Percentiles rank a stretch among this genome's conserved stretches.
Conservation (phyloP, 2,797 vertebrate species). For the Amazona ochrocephala region DNA sequence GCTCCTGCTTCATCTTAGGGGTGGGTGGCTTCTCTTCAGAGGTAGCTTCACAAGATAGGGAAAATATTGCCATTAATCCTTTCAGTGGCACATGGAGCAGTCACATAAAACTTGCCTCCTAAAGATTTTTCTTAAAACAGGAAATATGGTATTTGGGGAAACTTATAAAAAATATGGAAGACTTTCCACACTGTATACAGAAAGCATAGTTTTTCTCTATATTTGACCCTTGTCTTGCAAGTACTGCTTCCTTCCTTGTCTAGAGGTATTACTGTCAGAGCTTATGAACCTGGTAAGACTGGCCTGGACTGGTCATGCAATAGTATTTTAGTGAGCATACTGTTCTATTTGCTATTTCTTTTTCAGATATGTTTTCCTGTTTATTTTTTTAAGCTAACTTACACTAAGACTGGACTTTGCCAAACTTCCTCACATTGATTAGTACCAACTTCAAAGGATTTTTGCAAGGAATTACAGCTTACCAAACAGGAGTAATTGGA, state of each 20-base stretch:
- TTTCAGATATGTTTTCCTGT: not conserved
- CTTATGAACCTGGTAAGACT: not conserved
- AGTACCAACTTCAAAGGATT: not conserved
- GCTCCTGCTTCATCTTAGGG: not conserved
- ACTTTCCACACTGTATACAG: not conserved
- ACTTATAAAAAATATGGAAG: not conserved
- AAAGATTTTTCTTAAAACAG: not conserved
- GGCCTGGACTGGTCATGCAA: not conserved
- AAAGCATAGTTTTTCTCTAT: not conserved
- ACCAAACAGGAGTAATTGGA: not conserved
- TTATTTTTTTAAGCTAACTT: not conserved
- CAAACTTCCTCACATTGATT: not conserved
- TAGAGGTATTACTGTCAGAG: not conserved
- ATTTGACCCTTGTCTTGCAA: not conserved
- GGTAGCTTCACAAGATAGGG: not conserved
- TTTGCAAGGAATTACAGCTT: not conserved
- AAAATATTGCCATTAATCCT: not conserved
- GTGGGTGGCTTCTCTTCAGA: not conserved
- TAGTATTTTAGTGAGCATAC: not conserved
- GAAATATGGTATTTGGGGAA: not conserved
- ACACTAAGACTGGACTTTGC: not conserved
- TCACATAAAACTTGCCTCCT: not conserved
- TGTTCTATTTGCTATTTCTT: not conserved
- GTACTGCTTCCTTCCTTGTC: not conserved
- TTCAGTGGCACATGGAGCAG: not conserved